phyloP scores from a whole-genome alignment of 2,888 invertebrate species.

The Eurois occulta region DNA sequence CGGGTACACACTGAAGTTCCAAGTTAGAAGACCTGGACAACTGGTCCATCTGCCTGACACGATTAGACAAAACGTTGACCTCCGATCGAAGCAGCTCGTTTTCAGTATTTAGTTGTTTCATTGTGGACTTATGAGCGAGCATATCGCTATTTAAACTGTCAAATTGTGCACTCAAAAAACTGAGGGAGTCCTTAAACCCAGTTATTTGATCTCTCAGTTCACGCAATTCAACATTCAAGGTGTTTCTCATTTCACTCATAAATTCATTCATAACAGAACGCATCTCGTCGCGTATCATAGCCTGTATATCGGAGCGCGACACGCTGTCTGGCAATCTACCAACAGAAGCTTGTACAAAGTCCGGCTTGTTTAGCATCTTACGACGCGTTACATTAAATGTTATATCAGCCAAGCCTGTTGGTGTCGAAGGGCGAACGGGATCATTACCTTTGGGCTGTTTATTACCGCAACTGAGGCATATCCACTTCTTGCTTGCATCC shows the following conservation, averaged over 20 bases:
- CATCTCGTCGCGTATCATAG: too few relatives aligned
- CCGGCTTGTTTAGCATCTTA: too few relatives aligned
- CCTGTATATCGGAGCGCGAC: too few relatives aligned
- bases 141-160: background rate
- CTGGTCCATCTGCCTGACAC: too few relatives aligned
- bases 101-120: background rate
- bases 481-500: conserved; percentile 2
- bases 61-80: too few relatives aligned
- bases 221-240: background rate
- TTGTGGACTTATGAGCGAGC: conserved; percentile 1
- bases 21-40: too few relatives aligned
- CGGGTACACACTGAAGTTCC: too few relatives aligned
- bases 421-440: conserved; percentile 5
- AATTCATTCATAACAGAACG: background rate
- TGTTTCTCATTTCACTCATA: background rate
- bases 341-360: too few relatives aligned
- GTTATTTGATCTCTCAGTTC: too few relatives aligned
- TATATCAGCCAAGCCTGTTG: too few relatives aligned
- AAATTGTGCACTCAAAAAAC: background rate
- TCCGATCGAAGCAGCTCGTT: conserved; percentile 1
- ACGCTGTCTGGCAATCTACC: too few relatives aligned
- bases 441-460: conserved; percentile 1
- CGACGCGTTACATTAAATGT: too few relatives aligned
- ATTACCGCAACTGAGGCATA: background rate
- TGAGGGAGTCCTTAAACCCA: background rate